Evolutionary conservation across 2,113 vertebrate genomes (phyloP).

Genomic region (Catharus minimus): DNA sequence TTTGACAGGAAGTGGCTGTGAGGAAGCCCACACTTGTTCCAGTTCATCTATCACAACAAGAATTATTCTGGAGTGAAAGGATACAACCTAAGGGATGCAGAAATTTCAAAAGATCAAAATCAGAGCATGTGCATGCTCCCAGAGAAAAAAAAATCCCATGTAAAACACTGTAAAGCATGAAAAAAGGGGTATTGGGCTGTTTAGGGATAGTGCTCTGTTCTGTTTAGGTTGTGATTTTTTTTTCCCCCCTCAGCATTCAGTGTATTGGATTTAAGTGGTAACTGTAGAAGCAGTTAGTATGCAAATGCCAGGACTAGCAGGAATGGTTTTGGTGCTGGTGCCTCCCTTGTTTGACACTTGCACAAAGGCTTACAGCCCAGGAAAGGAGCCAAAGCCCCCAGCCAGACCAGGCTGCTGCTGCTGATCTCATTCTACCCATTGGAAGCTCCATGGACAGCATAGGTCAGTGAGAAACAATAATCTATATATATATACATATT

Average conservation of each 20-base stretch:
- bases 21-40: slow-evolving; percentile 68
- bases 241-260: not conserved
- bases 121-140: not conserved
- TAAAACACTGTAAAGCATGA: not conserved
- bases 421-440: not conserved
- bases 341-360: not conserved
- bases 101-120: slow-evolving; percentile 49
- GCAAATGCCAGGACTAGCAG: not conserved
- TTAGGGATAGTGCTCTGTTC: not conserved
- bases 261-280: not conserved
- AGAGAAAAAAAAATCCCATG: not conserved
- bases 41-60: slow-evolving; percentile 62
- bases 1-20: slow-evolving; percentile 66
- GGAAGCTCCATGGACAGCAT: not conserved
- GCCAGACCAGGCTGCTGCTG: not conserved
- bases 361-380: not conserved
- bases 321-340: not conserved
- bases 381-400: not conserved
- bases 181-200: not conserved
- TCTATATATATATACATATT: not conserved
- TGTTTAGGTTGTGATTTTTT: not conserved
- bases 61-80: slow-evolving; percentile 61
- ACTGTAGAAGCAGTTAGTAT: not conserved
- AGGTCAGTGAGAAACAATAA: not conserved
- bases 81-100: slow-evolving; percentile 58